phyloP scores from a whole-genome alignment of 2,113 vertebrate species.

The Solenodon paradoxus region DNA sequence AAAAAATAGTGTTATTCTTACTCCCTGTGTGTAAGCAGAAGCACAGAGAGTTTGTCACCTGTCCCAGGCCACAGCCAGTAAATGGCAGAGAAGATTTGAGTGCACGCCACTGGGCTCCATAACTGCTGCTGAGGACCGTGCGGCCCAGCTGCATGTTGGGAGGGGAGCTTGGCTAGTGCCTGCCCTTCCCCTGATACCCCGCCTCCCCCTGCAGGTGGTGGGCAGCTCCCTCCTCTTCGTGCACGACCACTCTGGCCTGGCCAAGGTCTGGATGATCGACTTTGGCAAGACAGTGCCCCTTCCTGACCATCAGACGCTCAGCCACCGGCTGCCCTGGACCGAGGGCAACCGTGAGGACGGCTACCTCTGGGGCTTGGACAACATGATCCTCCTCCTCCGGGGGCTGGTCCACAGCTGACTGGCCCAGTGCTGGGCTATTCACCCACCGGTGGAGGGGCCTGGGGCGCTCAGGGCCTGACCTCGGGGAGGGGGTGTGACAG shows the following conservation, averaged over 20 bases:
- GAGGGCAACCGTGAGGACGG: slow-evolving; percentile 94
- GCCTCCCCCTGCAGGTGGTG: slow-evolving; percentile 84
- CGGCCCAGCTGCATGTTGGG: not conserved
- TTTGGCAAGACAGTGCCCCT: slow-evolving; percentile 92
- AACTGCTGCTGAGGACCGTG: not conserved
- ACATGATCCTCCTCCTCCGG: slow-evolving; percentile 86
- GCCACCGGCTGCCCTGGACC: slow-evolving; percentile 90
- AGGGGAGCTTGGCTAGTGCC: not conserved
- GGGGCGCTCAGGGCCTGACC: too few species aligned
- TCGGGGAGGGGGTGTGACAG: not conserved
- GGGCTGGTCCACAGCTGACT: slow-evolving; percentile 79
- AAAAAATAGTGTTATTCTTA: not conserved
- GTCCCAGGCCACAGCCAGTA: not conserved
- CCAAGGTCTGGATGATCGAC: slow-evolving; percentile 95
- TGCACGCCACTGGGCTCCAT: not conserved
- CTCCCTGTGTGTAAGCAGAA: not conserved
- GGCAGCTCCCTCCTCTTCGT: slow-evolving; percentile 94
- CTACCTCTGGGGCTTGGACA: slow-evolving; percentile 94
- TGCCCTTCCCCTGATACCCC: not conserved
- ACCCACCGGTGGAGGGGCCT: too few species aligned
- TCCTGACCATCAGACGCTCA: slow-evolving; percentile 81
- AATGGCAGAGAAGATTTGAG: not conserved
- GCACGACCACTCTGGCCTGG: slow-evolving; percentile 87
- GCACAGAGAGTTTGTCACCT: not conserved
- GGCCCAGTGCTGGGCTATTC: not conserved